These are phyloP conservation scores for Hofmannophila pseudospretella DNA, from an alignment of 2,888 invertebrate species.

Conservation along the genomic window DNA sequence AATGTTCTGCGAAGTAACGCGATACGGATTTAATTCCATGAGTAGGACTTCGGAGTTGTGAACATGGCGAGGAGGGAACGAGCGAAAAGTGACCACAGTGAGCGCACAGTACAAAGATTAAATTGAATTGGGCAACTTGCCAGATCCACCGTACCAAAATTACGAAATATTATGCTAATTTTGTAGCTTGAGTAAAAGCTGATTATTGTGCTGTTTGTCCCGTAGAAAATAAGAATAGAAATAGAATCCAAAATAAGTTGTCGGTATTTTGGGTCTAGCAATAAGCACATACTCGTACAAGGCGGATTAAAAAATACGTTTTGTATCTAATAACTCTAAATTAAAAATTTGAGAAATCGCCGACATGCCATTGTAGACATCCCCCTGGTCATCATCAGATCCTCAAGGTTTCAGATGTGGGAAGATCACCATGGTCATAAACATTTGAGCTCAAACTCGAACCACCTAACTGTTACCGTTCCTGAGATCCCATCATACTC, in stretches of 20 bases:
- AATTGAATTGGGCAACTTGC: conserved; percentile 61
- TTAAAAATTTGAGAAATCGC: no score
- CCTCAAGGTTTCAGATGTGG: no score
- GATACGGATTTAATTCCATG: conserved; percentile 44
- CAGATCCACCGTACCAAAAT: conserved; percentile 50
- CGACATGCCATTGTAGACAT: no score
- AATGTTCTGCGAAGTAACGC: conserved; percentile 22
- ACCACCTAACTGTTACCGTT: no score
- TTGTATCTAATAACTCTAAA: no score
- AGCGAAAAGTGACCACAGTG: conserved; percentile 59
- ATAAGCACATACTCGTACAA: no score
- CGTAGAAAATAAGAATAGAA: not conserved
- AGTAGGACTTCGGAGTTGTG: conserved; percentile 29
- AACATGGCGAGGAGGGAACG: conserved; percentile 35
- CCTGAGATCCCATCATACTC: no score
- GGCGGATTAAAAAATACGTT: no score
- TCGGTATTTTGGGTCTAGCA: no score
- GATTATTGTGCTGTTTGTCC: conserved; percentile 1
- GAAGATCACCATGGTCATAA: no score
- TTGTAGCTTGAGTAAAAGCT: conserved; percentile 27
- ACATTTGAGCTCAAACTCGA: no score
- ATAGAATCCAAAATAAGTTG: not conserved
- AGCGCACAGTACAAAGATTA: conserved; percentile 61
- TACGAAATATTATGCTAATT: conserved; percentile 67
- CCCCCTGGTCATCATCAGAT: no score